A percentile compares a stretch with the other conserved stretches of the same genome.
phyloP scores from a whole-genome alignment of 2,113 vertebrate genomes.

The Sceloporus undulatus region DNA sequence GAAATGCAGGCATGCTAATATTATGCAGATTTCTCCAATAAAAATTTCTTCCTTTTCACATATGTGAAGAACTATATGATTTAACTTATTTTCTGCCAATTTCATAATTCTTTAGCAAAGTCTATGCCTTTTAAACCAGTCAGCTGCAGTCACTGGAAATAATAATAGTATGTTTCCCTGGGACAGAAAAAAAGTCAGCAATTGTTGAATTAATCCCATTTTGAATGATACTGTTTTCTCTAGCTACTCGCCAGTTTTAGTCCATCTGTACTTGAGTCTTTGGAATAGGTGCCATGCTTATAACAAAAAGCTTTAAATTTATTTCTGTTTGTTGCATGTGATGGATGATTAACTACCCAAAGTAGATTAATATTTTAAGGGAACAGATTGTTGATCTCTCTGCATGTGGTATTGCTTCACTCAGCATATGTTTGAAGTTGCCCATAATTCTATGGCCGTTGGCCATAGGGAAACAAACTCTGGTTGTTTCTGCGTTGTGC shows the following conservation, averaged over 20 bases:
- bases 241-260: neutral
- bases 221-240: conserved; percentile 8
- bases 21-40: conserved; percentile 15
- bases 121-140: conserved; percentile 12
- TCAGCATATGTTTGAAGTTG: conserved; percentile 29
- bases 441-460: conserved; percentile 12
- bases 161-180: conserved; percentile 32
- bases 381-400: conserved; percentile 25
- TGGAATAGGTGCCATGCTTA: neutral
- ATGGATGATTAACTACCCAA: conserved; percentile 36
- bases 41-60: conserved; percentile 22
- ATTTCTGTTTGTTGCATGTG: conserved; percentile 1
- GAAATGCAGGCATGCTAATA: conserved; percentile 71
- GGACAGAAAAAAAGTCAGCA: neutral
- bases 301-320: conserved; percentile 47
- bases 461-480: neutral
- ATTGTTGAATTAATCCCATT: neutral
- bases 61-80: conserved; percentile 59
- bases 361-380: conserved; percentile 50
- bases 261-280: conserved; percentile 28
- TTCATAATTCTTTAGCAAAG: conserved; percentile 39
- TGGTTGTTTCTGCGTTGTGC: neutral
- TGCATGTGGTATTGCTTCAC: neutral
- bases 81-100: conserved; percentile 53
- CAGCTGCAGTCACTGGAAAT: conserved; percentile 18